Evolutionary conservation across 1,140 invertebrate genomes (phyloP), one percentile per base, ranked within the genome.

Genomic region (Tetranychus cinnabarinus): DNA sequence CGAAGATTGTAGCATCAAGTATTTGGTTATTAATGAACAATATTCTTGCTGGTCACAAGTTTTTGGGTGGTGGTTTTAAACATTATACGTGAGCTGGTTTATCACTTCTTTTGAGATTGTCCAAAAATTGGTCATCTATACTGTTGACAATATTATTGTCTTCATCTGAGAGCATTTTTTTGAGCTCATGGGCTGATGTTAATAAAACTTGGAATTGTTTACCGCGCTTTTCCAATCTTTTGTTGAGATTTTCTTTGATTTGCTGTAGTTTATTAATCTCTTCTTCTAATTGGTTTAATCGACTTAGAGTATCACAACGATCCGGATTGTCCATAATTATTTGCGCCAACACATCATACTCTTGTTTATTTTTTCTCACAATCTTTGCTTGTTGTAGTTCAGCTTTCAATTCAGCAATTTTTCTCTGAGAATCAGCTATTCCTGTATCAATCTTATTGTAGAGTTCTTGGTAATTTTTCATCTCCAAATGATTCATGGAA

Each of bases 281-380:
- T 64, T 81, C 79, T 67, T 83, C 81, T 12, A 90, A 72, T 46
- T 79, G 78, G 52, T 79, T 75, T 1, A 91, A 74, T 66, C 85
- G 82, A 63, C 81, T 75, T 64, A 83, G 78, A 1, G 88, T 91
- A 64, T 85, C 81, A 69, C 83, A 81, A 68, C 89, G 78, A 69
- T 91, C 86, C 0, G 90, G 89, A 68, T 93, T 85, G 67, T 85
- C 80, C 65, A 83, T 82, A 64, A 95, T 93, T 3, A 90, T 79
- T 73, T 86, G 85, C 1, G 89, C 88, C 35, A 95, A 67, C 5
- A 88, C 81, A 77, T 95, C 88, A 74, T 93, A 95, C 68, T 93
- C 88, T 74, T 74, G 72, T 68, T 85, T 79, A 71, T 95, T 90
- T 70, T 88, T 88, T 2, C 88, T 78, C 31, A 77, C 72, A 61